These are phyloP conservation scores for Cyanoderma ruficeps DNA, from an alignment of 2,113 vertebrate species.

Conservation along the genomic window DNA sequence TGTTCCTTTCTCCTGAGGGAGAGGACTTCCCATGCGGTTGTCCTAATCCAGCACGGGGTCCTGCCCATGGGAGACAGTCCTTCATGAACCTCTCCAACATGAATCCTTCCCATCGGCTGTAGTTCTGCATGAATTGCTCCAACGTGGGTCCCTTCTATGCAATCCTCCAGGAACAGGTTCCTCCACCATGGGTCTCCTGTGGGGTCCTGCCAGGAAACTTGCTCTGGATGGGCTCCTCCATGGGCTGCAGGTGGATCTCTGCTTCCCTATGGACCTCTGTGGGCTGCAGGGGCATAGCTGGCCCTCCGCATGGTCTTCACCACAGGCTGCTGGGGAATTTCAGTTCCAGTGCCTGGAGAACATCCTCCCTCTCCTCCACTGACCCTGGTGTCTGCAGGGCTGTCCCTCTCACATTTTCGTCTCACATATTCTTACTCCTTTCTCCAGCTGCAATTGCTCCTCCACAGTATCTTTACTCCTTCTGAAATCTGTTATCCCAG, in stretches of 20 bases:
- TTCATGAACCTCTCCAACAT: neutral
- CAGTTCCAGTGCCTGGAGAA: neutral
- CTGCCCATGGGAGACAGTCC: neutral
- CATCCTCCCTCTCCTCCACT: neutral
- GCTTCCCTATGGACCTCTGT: accelerated
- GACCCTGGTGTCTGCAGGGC: neutral
- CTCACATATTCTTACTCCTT: neutral
- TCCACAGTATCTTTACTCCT: neutral
- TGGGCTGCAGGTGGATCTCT: neutral
- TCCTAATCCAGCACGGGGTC: neutral
- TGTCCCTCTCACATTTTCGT: neutral
- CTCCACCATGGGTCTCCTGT: neutral
- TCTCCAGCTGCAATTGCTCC: neutral
- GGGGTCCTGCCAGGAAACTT: neutral
- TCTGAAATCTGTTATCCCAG: neutral
- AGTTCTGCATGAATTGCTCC: neutral
- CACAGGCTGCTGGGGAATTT: neutral
- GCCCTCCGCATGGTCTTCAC: neutral
- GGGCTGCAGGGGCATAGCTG: neutral
- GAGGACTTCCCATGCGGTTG: accelerated
- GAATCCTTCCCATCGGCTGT: neutral
- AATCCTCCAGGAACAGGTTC: neutral
- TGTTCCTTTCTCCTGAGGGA: neutral
- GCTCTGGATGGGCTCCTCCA: neutral
- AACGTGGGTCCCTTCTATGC: accelerated